Evolutionary conservation across 1,140 invertebrate genomes (phyloP).

Genomic region (Zaprionus capensis): DNA sequence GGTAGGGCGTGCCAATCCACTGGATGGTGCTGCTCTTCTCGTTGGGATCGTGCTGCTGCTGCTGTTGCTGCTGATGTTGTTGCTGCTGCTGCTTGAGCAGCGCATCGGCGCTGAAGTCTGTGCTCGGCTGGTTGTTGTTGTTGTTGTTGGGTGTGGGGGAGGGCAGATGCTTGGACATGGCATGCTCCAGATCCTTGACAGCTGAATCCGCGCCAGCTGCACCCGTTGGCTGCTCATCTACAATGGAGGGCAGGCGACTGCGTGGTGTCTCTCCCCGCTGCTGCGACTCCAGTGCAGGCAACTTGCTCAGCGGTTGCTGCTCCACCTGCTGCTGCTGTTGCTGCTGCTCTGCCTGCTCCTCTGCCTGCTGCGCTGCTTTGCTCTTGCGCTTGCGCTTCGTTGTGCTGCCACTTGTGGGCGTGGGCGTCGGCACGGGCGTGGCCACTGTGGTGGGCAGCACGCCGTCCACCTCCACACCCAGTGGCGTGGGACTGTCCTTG

Average conservation of each 20-base stretch:
- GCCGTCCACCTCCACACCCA: conserved; percentile 63
- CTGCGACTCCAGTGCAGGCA: conserved; percentile 68
- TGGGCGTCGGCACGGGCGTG: conserved; percentile 58
- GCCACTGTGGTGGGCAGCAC: conserved; percentile 67
- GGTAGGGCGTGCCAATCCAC: conserved; percentile 94
- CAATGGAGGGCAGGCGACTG: conserved; percentile 72
- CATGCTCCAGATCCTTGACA: conserved; percentile 94
- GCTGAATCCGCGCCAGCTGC: conserved; percentile 59
- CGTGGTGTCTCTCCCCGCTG: conserved; percentile 50
- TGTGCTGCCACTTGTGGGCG: conserved; percentile 36
- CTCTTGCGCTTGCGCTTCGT: conserved; percentile 76
- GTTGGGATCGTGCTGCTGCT: conserved; percentile 84
- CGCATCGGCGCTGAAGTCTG: conserved; percentile 94
- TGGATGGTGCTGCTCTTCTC: conserved; percentile 91
- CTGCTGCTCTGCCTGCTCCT: conserved; percentile 49
- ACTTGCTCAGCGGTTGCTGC: conserved; percentile 75
- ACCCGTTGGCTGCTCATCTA: conserved; percentile 62
- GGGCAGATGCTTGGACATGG: conserved; percentile 97
- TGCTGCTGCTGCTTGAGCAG: conserved; percentile 90
- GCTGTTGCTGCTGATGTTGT: conserved; percentile 87
- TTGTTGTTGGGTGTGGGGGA: conserved; percentile 81
- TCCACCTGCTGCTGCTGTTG: conserved; percentile 19
- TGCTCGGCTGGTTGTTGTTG: conserved; percentile 82
- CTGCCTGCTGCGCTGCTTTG: conserved; percentile 68
- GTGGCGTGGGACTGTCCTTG: conserved; percentile 70